These are phyloP conservation scores for Hemitrygon akajei DNA, from an alignment of 2,797 vertebrate genomes.

Conservation along the genomic window DNA sequence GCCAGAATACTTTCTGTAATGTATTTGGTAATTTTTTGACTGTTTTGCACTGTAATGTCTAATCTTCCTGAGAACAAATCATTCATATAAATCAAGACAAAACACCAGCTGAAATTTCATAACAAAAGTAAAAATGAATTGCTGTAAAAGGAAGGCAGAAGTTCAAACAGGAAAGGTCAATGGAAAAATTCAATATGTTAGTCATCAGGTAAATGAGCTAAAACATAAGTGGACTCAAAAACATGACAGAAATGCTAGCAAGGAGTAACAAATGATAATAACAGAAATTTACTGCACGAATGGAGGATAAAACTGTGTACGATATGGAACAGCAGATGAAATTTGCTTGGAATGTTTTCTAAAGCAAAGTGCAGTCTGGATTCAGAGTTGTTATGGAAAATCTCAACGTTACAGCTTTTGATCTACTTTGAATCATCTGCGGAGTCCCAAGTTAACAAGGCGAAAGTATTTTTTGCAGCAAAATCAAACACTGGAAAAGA, in stretches of 20 bases:
- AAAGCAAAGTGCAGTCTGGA: neutral
- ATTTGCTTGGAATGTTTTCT: constrained; percentile 18
- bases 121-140: neutral
- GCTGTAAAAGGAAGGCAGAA: neutral
- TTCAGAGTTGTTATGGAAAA: neutral
- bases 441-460: neutral
- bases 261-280: neutral
- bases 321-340: neutral
- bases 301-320: neutral
- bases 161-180: neutral
- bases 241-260: neutral
- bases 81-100: neutral
- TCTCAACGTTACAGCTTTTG: constrained; percentile 16
- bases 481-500: neutral
- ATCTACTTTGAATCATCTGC: neutral
- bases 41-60: neutral
- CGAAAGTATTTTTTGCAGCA: neutral
- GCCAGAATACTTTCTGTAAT: neutral
- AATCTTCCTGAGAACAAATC: neutral
- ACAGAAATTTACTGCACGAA: neutral
- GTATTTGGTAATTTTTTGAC: neutral
- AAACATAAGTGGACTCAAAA: neutral
- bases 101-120: neutral
- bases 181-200: neutral
- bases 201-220: neutral